These are phyloP conservation scores for Limnephilus rhombicus DNA, from an alignment of 2,888 invertebrate species.

Conservation along the genomic window DNA sequence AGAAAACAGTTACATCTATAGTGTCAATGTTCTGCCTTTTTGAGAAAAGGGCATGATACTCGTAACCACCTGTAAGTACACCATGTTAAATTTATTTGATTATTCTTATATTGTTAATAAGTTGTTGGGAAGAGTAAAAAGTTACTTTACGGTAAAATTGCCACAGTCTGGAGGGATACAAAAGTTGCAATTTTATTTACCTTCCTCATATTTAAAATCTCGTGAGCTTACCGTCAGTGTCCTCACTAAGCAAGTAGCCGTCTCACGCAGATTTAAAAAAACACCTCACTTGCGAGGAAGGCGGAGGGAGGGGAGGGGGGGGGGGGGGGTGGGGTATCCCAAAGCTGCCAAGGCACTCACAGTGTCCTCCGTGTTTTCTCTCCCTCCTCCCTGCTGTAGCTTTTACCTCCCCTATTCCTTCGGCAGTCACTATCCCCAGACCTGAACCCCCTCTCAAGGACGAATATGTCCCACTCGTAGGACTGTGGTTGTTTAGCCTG, in stretches of 20 bases:
- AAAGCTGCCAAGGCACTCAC: constrained; percentile 60
- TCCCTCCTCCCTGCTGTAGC: neutral
- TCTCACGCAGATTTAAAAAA: constrained; percentile 53
- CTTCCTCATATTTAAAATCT: neutral
- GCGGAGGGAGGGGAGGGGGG: constrained; percentile 29
- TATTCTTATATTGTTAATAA: too few species aligned
- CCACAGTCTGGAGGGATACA: neutral
- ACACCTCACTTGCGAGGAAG: constrained; percentile 53
- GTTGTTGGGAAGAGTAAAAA: too few species aligned
- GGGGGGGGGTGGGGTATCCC: constrained; percentile 56
- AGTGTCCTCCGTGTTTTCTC: constrained; percentile 42
- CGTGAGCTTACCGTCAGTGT: neutral
- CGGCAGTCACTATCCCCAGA: constrained; percentile 18
- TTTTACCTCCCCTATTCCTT: constrained; percentile 22
- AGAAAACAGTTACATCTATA: too few species aligned
- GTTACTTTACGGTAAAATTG: neutral
- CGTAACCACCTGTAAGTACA: too few species aligned
- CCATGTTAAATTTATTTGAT: too few species aligned
- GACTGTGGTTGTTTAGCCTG: neutral
- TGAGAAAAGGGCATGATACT: too few species aligned
- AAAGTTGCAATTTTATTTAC: neutral
- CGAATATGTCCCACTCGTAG: neutral
- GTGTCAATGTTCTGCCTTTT: too few species aligned
- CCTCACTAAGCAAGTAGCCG: constrained; percentile 40
- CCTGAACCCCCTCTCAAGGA: constrained; percentile 44